Evolutionary conservation across 2,797 vertebrate genomes (phyloP).

Genomic region (Sebastes oblongus): DNA sequence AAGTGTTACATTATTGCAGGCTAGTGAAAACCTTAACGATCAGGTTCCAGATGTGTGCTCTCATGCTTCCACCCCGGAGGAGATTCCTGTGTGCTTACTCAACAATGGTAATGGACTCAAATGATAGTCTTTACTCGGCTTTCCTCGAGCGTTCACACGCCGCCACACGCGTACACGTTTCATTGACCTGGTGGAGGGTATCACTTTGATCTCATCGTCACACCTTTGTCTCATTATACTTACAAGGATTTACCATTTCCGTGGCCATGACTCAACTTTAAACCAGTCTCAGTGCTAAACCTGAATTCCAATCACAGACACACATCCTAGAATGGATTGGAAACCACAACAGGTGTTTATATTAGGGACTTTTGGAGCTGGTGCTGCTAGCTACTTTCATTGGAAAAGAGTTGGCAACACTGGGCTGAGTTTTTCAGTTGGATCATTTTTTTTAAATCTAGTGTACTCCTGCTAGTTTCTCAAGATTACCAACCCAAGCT

Average conservation of each 20-base stretch:
- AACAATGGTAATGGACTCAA: conserved; percentile 19
- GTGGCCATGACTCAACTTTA: not conserved
- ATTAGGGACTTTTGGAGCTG: not conserved
- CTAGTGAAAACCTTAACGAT: conserved; percentile 37
- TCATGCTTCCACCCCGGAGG: conserved; percentile 32
- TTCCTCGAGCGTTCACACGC: not conserved
- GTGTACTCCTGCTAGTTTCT: not conserved
- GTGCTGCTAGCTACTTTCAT: not conserved
- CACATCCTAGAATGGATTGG: not conserved
- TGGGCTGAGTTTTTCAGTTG: not conserved
- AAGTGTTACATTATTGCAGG: conserved; percentile 37
- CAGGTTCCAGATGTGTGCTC: conserved; percentile 39
- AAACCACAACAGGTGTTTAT: not conserved
- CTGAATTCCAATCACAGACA: not conserved
- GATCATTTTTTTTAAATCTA: not conserved
- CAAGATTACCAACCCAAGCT: not conserved
- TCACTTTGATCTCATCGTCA: not conserved
- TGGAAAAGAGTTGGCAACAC: not conserved
- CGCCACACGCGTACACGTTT: not conserved
- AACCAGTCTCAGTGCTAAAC: not conserved
- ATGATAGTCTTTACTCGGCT: conserved; percentile 44
- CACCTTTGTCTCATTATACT: not conserved
- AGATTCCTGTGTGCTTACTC: conserved; percentile 50
- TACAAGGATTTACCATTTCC: not conserved
- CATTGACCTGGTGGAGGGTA: not conserved